These are phyloP conservation scores for Gavialis gangeticus DNA, from an alignment of 2,113 vertebrate species.

Conservation along the genomic window DNA sequence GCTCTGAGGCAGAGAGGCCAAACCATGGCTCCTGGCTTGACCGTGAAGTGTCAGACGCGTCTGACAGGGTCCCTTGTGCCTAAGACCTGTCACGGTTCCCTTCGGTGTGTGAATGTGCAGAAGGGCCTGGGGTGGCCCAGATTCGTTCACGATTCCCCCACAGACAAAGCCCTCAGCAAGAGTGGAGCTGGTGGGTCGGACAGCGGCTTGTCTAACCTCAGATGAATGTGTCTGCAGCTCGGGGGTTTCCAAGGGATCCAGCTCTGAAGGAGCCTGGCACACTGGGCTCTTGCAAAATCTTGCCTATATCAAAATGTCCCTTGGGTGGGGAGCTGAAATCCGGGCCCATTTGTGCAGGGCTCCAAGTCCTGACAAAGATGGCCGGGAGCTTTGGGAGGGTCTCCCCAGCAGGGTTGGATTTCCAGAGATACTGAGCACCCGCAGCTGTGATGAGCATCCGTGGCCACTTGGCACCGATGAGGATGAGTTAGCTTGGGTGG, in stretches of 20 bases:
- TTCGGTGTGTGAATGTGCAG: too few species aligned
- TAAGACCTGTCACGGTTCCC: neutral
- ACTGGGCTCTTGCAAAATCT: neutral
- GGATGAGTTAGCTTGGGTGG: neutral
- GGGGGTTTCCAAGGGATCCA: neutral
- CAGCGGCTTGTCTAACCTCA: neutral
- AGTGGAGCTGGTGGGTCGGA: neutral
- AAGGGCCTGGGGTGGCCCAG: neutral
- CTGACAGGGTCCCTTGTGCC: neutral
- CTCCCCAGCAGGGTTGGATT: neutral
- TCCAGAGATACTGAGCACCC: neutral
- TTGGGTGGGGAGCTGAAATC: neutral
- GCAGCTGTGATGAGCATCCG: neutral
- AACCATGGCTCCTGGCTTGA: neutral
- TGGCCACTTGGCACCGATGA: neutral
- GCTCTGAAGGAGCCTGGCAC: neutral
- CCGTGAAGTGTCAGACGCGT: neutral
- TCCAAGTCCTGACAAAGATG: neutral
- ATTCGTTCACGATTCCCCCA: neutral
- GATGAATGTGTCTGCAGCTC: neutral
- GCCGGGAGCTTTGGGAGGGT: neutral
- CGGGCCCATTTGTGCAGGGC: neutral
- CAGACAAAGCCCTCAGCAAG: neutral
- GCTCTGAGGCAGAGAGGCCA: neutral
- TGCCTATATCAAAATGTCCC: accelerated